A percentile compares a stretch with the other conserved stretches of the same genome.
Evolutionary conservation across 92 coral and sea anemone genomes (phyloP).

Genomic region (Phenganax stokvisi): DNA sequence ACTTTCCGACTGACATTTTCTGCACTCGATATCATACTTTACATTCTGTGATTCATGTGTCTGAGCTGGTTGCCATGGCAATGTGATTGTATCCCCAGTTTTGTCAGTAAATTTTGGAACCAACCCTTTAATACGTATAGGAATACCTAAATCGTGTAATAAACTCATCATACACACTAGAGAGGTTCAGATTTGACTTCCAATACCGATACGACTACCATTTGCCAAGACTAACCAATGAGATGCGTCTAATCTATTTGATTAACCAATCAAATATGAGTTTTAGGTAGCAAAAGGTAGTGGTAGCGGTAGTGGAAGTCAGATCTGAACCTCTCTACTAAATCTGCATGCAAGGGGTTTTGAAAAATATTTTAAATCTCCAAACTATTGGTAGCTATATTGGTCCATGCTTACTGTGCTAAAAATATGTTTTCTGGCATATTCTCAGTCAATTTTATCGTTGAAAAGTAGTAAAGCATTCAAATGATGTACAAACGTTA

Average conservation of each 20-base stretch:
- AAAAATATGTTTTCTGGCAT: neutral
- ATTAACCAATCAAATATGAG: no score
- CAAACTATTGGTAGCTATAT: neutral
- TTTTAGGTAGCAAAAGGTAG: no score
- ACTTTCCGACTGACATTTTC: constrained; percentile 40
- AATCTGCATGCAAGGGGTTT: neutral
- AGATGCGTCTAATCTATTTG: no score
- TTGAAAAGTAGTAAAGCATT: neutral
- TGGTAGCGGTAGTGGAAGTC: no score
- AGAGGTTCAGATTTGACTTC: no score
- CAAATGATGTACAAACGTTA: constrained; percentile 3
- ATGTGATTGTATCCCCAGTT: neutral
- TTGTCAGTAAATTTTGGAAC: neutral
- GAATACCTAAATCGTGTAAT: neutral
- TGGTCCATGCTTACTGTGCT: no score
- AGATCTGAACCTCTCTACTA: no score
- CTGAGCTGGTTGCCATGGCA: neutral
- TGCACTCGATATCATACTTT: constrained; percentile 55
- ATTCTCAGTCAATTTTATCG: neutral
- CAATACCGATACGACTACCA: no score
- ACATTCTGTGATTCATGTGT: neutral
- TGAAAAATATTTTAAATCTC: neutral
- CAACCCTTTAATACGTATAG: neutral
- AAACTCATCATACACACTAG: neutral
- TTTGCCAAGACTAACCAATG: no score